Evolutionary conservation across 2,797 vertebrate species (phyloP), one percentile per base, ranked within the genome.

Genomic region (Alauda arvensis): DNA sequence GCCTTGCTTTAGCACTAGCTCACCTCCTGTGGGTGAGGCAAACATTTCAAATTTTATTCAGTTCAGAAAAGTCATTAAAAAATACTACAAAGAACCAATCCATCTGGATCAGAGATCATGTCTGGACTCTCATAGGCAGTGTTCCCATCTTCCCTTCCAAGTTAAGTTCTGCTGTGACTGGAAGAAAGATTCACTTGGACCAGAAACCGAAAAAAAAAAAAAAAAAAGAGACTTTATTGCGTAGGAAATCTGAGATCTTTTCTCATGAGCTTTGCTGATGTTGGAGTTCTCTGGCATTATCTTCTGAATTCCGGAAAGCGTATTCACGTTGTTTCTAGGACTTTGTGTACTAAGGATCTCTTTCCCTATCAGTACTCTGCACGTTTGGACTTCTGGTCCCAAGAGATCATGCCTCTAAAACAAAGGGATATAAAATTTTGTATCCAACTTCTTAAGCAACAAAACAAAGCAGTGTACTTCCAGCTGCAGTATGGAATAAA

Each of bases 341-440:
- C 71, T 60, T 77, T 26, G 53, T 93, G 88, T 90, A 67, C 72
- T 77, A 6, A 61, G 49, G 11, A 78, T 77, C 45, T 83, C 59
- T 68, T 83, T 83, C 40, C 61, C 48, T 83, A 18, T 80, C 80
- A 85, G 83, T 75, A 29, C 33, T 75, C 16, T 7, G 25, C 87
- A 83, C 1, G 0, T 78, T 88, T 72, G 67, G 28, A 53, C n/a
- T 67, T 57, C 19, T 42, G 29, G 34, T 88, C 90, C 75, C 91
- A 72, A 56, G 88, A 63, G 88, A 72, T 46, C 4, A 1, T 52
- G 26, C n/a, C 77, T 89, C 52, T 81, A 33, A 83, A 92, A 90
- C 90, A 93, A 92, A 90, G 49, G 66, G 63, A 59, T 81, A 63
- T 93, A 76, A 89, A 87, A 83, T 57, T 34, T 45, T 78, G 34